These are phyloP conservation scores for Megamerina dolium DNA, from an alignment of 2,888 invertebrate genomes.

Conservation along the genomic window DNA sequence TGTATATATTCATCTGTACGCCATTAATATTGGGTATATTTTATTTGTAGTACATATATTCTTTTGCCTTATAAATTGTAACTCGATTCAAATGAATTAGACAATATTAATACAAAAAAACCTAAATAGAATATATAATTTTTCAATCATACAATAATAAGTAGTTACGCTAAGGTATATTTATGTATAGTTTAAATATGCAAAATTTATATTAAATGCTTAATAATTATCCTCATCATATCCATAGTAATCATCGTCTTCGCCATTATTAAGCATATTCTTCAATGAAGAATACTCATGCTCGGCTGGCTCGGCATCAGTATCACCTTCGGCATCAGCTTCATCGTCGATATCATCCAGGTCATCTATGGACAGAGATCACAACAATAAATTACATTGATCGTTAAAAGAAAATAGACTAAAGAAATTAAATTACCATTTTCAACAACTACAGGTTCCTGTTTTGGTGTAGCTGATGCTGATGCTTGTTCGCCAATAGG, in stretches of 20 bases:
- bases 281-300: constrained; percentile 53
- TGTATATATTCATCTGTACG: too few relatives aligned
- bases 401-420: neutral
- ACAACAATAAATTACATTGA: constrained; percentile 1
- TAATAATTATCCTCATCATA: constrained; percentile 61
- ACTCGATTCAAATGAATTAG: too few relatives aligned
- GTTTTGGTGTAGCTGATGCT: constrained; percentile 24
- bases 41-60: too few relatives aligned
- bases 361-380: constrained; percentile 28
- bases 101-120: too few relatives aligned
- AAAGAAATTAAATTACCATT: constrained; percentile 27
- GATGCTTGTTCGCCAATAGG: constrained; percentile 29
- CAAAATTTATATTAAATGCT: too few relatives aligned
- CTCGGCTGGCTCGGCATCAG: constrained; percentile 48
- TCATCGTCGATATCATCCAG: constrained; percentile 33
- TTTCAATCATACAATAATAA: too few relatives aligned
- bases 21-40: too few relatives aligned
- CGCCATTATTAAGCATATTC: constrained; percentile 58
- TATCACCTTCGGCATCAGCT: constrained; percentile 33
- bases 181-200: too few relatives aligned
- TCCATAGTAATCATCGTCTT: constrained; percentile 62
- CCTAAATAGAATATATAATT: too few relatives aligned
- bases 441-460: constrained; percentile 29
- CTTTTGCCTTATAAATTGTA: too few relatives aligned
- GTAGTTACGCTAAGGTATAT: too few relatives aligned